Evolutionary conservation across 2,888 invertebrate genomes (phyloP), one percentile per base, ranked within the genome.

Genomic region (Drosophila heteroneura): DNA sequence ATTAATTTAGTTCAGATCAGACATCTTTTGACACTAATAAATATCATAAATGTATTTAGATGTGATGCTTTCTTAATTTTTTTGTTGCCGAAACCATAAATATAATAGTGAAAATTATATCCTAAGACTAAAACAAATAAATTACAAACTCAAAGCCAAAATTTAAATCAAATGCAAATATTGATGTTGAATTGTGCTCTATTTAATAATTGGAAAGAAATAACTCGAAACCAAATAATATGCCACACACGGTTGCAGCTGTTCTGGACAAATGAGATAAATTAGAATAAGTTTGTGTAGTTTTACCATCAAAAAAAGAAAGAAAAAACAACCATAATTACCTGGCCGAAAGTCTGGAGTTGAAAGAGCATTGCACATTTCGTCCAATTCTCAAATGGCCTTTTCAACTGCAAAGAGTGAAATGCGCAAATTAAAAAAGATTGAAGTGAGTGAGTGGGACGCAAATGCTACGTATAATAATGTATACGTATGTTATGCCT

Each of bases 341-440:
- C 75, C 68, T 85, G 74, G 52, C 30, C 32, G 35, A 39, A n/a
- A 51, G 57, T 52, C 57, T 61, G 60, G 59, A 54, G 54, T 19
- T 35, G 26, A 26, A 37, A 57, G 47, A 78, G 81, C 70, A 74
- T 72, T 70, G 59, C 76, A 81, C 81, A 70, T 75, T 79, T 82
- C 67, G n/a, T 64, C 57, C 19, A 61, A 64, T 61, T 44, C 51
- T 68, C 12, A 47, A 49, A 59, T 39, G 54, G 39, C 12, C 16
- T 60, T 47, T 22, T 54, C 19, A 52, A 53, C 3, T 22, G 59
- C 59, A 80, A 74, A 67, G 77, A 74, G 64, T 70, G 64, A 51
- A 37, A 71, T 68, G 56, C 44, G 77, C 72, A 82, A 83, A 87
- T 85, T 80, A 83, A 83, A 82, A 79, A 59, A 62, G 26, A 39